Evolutionary conservation across 1,140 invertebrate species (phyloP).

Genomic region (Helicoverpa zea): DNA sequence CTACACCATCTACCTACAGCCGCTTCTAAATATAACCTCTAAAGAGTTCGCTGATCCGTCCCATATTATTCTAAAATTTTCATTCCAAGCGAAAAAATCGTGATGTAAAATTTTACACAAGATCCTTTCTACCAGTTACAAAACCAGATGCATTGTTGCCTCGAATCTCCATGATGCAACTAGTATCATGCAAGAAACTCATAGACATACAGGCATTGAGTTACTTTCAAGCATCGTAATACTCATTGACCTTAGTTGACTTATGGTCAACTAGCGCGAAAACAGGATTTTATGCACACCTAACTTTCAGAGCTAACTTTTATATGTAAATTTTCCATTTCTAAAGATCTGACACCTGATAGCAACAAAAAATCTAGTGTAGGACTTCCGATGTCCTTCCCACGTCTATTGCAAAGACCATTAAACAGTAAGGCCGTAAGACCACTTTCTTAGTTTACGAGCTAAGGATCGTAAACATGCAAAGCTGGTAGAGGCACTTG

Average conservation of each 20-base stretch:
- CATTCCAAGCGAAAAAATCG: no score
- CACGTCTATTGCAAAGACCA: background rate
- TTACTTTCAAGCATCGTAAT: constrained; percentile 12
- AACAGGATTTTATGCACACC: background rate
- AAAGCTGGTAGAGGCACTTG: constrained; percentile 28
- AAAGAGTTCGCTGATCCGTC: no score
- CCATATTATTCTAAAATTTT: no score
- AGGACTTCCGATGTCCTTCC: constrained; percentile 6
- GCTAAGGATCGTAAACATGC: constrained; percentile 42
- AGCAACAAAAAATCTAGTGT: background rate
- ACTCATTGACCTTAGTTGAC: constrained; percentile 16
- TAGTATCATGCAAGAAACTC: background rate
- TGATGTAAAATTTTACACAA: no score
- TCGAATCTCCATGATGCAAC: constrained; percentile 13
- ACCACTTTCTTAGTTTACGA: constrained; percentile 20
- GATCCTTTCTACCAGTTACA: background rate
- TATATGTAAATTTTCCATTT: background rate
- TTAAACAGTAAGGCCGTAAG: background rate
- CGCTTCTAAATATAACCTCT: no score
- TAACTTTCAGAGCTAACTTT: background rate
- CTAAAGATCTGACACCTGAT: background rate
- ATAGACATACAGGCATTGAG: constrained; percentile 2
- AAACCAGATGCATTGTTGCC: background rate
- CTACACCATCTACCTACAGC: no score
- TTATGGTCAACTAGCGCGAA: constrained; percentile 16